Evolutionary conservation across 2,113 vertebrate species (phyloP), one percentile per base, ranked within the genome.

Genomic region (Muscicapa adusta): DNA sequence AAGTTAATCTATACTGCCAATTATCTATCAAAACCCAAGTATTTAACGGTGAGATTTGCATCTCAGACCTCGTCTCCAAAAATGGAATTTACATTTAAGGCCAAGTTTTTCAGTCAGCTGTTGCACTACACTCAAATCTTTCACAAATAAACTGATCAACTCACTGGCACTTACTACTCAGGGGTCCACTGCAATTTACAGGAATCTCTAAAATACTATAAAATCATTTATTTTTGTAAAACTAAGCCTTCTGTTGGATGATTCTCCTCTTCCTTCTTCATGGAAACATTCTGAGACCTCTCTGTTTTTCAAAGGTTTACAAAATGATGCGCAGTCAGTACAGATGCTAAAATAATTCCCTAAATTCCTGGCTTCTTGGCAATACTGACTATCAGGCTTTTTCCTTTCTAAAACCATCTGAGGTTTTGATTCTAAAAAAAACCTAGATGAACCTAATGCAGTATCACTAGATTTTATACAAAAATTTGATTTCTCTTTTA

Each of bases 111-210:
- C 31, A 75, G 6, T 33, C 48, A 81, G 40, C 36, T 68, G 22
- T 28, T 87, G 40, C 20, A 75, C 16, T 78, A n/a, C 11, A 60
- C 22, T 60, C 18, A 82, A 57, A 53, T 36, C 31, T 75, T 65
- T 15, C 10, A 36, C 9, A 8, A 89, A 72, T 6, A 71, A 61
- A 72, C 26, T 8, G 29, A 68, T 57, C 28, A 70, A 36, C 10
- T 60, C 58, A 86, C 25, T 0, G 1, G 31, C 40, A 43, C 20
- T 67, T 78, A 50, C 6, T 89, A 17, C 3, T 57, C 31, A 60
- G 17, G 6, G 16, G 10, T 9, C 42, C 31, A n/a, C 20, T 48
- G 20, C 61, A 56, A 72, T 10, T 84, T 17, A 70, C 0, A 0
- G 2, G 1, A 43, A 38, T 9, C 43, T n/a, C 14, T 76, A 58